A percentile compares a stretch with the other conserved stretches of the same genome.
phyloP scores from a whole-genome alignment of 2,113 vertebrate species.

The Microcebus murinus region DNA sequence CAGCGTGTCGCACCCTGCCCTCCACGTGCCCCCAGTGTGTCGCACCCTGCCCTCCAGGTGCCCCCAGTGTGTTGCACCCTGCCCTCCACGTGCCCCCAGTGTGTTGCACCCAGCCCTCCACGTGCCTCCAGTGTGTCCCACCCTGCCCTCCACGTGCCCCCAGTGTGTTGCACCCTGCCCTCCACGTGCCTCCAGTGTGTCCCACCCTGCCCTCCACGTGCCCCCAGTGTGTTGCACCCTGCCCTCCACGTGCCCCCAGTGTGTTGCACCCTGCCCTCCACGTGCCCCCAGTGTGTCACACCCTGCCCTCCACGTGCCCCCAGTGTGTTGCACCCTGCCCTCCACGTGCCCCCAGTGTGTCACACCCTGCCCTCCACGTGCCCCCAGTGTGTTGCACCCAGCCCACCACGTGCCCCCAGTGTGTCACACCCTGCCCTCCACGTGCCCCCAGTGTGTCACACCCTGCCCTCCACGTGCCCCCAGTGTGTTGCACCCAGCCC shows the following conservation, averaged over 20 bases:
- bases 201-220: accelerated
- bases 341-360: no score
- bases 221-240: no score
- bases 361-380: accelerated
- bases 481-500: no score
- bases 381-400: no score
- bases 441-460: no score
- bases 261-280: accelerated
- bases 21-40: no score
- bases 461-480: accelerated
- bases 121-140: no score
- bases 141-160: accelerated
- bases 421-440: accelerated
- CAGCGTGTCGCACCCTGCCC: accelerated
- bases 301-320: accelerated
- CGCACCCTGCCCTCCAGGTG: accelerated
- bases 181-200: no score
- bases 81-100: accelerated
- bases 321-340: no score
- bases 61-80: no score
- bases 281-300: no score
- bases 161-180: no score
- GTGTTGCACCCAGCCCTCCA: accelerated
- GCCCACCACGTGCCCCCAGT: accelerated
- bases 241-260: accelerated